Evolutionary conservation across 2,113 vertebrate genomes (phyloP), one percentile per base, ranked within the genome.

Genomic region (Corvus moneduloides): DNA sequence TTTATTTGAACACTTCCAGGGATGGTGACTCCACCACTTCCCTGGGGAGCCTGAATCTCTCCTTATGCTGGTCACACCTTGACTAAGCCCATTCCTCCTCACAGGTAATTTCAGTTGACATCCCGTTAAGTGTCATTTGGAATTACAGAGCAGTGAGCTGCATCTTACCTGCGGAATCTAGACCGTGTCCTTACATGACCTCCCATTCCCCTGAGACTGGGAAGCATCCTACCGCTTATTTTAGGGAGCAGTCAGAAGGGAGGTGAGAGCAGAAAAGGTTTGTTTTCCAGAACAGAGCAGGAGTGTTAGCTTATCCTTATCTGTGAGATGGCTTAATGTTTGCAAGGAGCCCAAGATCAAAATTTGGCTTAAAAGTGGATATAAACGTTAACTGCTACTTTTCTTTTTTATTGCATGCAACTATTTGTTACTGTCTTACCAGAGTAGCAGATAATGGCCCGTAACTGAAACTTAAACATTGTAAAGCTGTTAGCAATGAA

Each of bases 391-490:
- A 96, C 83, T 93, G 81, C 67, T 95, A 43, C 28, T 75, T 93
- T 90, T 49, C 51, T 26, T 59, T 73, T 90, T 75, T 79, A 74
- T 84, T 83, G 51, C 11, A 1, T 67, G 18, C 61, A 55, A 16
- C 63, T 61, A 43, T 87, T 78, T 96, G 28, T 75, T 92, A 16
- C 84, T 88, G 61, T 88, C 62, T 55, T 85, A 43, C 64, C 55
- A 93, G 94, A 96, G 93, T 24, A 89, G 81, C 52, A 73, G 92
- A 83, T 91, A 84, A 88, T 93, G 72, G 79, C 86, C 94, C 33
- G 73, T 97, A 98, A 97, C 96, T 89, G 98, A 97, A 98, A 96
- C n/a, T 95, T 92, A 90, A 88, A 87, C 93, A 95, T 98, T 97
- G 95, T 97, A 92, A 97, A 97, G 90, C 86, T 86, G 80, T 94